Evolutionary conservation across 2,888 invertebrate genomes (phyloP).

Genomic region (Epirrhoe tristata): DNA sequence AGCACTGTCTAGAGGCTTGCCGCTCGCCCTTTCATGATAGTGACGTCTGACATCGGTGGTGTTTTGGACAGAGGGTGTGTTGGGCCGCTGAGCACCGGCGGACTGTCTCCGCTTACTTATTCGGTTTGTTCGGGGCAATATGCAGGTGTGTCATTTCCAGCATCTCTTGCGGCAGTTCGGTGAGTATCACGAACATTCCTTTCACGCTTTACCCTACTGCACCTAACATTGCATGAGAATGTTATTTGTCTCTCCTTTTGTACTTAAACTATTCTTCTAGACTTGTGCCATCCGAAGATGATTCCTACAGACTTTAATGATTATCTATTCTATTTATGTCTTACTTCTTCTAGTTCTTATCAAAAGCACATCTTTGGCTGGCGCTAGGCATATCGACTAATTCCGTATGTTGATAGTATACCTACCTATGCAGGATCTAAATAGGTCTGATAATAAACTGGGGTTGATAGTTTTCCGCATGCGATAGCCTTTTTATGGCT

Average conservation of each 20-base stretch:
- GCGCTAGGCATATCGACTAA: not conserved
- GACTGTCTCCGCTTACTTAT: constrained; percentile 66
- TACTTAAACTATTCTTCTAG: constrained; percentile 3
- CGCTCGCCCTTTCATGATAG: constrained; percentile 31
- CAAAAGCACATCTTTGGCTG: constrained; percentile 2
- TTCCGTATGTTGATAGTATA: constrained; percentile 1
- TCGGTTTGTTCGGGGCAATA: constrained; percentile 75
- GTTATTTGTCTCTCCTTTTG: constrained; percentile 18
- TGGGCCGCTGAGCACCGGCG: constrained; percentile 65
- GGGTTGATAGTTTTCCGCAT: constrained; percentile 25
- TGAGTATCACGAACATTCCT: constrained; percentile 67
- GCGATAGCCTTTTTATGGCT: constrained; percentile 25
- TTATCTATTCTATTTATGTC: not conserved
- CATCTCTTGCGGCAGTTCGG: constrained; percentile 84
- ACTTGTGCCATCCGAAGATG: constrained; percentile 5
- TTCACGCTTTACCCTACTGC: constrained; percentile 47
- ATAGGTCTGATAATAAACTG: constrained; percentile 16
- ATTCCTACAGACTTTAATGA: not conserved
- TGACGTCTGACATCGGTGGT: constrained; percentile 67
- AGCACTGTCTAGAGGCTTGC: constrained; percentile 44
- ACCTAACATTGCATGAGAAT: constrained; percentile 38
- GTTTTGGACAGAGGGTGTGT: constrained; percentile 83
- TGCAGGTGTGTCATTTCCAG: constrained; percentile 86
- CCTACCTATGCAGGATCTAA: not conserved
- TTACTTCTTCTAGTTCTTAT: not conserved